Base-by-base conservation (phyloP, 37 sponge, comb jelly and placozoan genomes). In the Spongilla lacustris region DNA sequence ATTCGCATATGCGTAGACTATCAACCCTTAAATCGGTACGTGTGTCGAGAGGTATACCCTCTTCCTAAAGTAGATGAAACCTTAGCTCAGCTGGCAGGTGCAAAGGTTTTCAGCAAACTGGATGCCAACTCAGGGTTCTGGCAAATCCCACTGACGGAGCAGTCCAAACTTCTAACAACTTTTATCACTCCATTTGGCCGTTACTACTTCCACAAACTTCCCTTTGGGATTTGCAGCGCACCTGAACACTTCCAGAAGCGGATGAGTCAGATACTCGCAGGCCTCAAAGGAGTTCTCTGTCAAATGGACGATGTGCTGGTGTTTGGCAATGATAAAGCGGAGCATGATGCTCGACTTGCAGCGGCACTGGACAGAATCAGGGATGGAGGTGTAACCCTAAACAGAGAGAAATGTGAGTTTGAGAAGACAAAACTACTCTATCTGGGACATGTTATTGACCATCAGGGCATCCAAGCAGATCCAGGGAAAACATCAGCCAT, bases 251-350 rank as follows among this genome's bases (percentile, higher is more conserved):
- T 84, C 29, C 85, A 84, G 35, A 35, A 38, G 48, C 50, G 48
- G 12, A 66, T 77, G 69, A 50, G 22, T 5, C 9, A 83, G 66
- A 83, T 81, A 27, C 81, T 89, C 0, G 69, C 37, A 46, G 86
- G 89, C 13, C 75, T 81, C 14, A 34, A 81, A 14, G 86, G 93
- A 35, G 74, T 92, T 19, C n/a, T 76, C 27, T 84, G 87, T 29
- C 84, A 72, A 10, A 74, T 88, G 36, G 86, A 92, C 73, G 89
- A 88, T 34, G 71, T 88, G 14, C 69, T 86, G 30, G 68, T 88
- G 2, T 74, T 71, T 34, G 83, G 82, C 17, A 32, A 50, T 19
- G 83, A 50, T 79, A 85, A n/a, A n/a, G n/a, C n/a, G n/a, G n/a
- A n/a, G n/a, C n/a, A 92, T 48, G 77, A 84, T 37, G 29, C 27